A percentile compares a stretch with the other conserved stretches of the same genome.
Conservation (phyloP, 2,113 vertebrate species). For the Silurus meridionalis region DNA sequence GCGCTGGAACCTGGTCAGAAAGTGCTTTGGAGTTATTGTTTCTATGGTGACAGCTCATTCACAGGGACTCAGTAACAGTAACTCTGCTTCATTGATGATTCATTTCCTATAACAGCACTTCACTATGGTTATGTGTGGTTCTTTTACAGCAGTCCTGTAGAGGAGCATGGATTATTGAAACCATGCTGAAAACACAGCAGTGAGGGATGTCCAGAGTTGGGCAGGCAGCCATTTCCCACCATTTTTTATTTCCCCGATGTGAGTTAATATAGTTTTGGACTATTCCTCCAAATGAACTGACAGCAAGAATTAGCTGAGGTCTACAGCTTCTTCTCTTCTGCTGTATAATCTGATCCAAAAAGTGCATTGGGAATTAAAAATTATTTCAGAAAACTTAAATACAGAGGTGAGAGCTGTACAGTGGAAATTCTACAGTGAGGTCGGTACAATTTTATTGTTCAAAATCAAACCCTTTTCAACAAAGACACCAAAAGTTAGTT, state of each 20-base stretch:
- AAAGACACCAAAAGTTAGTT: neutral
- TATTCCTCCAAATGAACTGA: neutral
- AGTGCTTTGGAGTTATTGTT: neutral
- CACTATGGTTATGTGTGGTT: neutral
- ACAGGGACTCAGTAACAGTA: neutral
- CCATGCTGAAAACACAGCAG: neutral
- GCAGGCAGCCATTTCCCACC: neutral
- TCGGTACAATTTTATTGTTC: neutral
- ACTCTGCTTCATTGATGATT: neutral
- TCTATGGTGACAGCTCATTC: neutral
- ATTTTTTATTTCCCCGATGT: neutral
- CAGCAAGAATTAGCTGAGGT: neutral
- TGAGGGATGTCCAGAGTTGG: neutral
- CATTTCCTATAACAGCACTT: neutral
- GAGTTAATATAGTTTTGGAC: neutral
- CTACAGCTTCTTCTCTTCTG: neutral
- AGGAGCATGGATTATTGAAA: conserved; percentile 7
- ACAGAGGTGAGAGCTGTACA: neutral
- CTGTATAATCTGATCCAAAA: neutral
- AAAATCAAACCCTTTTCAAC: neutral
- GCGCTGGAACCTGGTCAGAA: neutral
- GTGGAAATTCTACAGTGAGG: no score
- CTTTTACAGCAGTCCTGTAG: neutral
- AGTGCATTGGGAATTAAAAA: neutral
- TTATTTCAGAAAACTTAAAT: neutral